These are phyloP conservation scores for Acanthurus lineatus DNA, from an alignment of 2,797 vertebrate species.

Conservation along the genomic window DNA sequence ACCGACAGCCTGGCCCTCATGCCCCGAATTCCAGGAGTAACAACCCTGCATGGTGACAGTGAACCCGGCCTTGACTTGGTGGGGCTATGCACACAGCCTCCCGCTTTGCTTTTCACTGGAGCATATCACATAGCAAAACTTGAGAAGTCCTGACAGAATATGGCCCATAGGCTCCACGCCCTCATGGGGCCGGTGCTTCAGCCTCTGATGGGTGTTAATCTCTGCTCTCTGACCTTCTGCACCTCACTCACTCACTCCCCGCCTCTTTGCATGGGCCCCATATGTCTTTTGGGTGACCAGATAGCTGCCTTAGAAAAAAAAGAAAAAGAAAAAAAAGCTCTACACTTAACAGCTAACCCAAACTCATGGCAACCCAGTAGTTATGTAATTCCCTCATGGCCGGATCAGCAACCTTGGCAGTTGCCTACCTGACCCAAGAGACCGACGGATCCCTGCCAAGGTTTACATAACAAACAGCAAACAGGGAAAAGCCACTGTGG, in stretches of 20 bases:
- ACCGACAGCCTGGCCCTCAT: conserved; percentile 69
- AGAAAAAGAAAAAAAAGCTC: conserved; percentile 42
- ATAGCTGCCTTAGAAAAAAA: conserved; percentile 47
- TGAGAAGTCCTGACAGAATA: conserved; percentile 71
- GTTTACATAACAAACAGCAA: conserved; percentile 81
- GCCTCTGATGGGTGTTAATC: conserved; percentile 55
- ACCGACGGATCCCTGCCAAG: conserved; percentile 63
- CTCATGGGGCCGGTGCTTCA: conserved; percentile 41
- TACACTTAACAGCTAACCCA: conserved; percentile 40
- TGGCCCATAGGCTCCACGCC: conserved; percentile 50
- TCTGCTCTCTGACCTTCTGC: conserved; percentile 61
- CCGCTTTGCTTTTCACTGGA: conserved; percentile 41
- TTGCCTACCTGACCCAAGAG: conserved; percentile 74
- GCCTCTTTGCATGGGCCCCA: conserved; percentile 13
- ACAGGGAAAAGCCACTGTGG: conserved; percentile 47
- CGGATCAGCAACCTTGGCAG: conserved; percentile 75
- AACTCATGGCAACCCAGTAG: conserved; percentile 51
- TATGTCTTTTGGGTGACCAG: conserved; percentile 56
- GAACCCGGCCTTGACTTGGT: conserved; percentile 77
- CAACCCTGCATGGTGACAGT: conserved; percentile 68
- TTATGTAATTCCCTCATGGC: conserved; percentile 79
- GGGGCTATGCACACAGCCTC: conserved; percentile 39
- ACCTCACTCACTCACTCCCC: background rate
- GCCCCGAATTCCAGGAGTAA: conserved; percentile 77
- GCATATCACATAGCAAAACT: conserved; percentile 71